These are phyloP conservation scores for Galleria mellonella DNA, from an alignment of 1,140 invertebrate genomes.

Conservation along the genomic window DNA sequence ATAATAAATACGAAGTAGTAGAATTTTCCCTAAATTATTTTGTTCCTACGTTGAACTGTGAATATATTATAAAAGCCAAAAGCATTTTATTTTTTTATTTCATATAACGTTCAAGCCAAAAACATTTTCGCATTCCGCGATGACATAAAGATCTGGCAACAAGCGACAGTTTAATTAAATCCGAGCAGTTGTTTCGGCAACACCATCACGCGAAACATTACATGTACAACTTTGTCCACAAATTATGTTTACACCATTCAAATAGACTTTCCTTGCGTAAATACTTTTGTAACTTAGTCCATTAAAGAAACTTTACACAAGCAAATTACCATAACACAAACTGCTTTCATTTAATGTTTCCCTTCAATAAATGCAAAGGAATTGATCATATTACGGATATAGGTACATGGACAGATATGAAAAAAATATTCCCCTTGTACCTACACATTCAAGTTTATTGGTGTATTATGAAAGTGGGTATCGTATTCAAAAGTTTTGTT, in stretches of 20 bases:
- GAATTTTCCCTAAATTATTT: too few species aligned
- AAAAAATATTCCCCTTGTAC: too few species aligned
- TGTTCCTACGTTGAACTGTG: too few species aligned
- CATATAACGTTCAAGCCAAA: too few species aligned
- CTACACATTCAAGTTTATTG: not conserved
- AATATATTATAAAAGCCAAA: too few species aligned
- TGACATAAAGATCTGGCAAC: conserved; percentile 5
- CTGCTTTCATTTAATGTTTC: conserved; percentile 35
- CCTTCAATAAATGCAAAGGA: conserved; percentile 16
- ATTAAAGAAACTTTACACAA: conserved; percentile 47
- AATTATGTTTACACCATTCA: conserved; percentile 64
- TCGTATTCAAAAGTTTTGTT: conserved; percentile 9
- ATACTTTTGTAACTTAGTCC: conserved; percentile 53
- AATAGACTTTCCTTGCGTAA: conserved; percentile 50
- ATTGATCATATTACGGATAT: conserved; percentile 6
- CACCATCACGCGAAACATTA: conserved; percentile 38
- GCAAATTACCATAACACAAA: conserved; percentile 47
- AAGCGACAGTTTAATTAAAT: conserved; percentile 51
- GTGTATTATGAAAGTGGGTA: not conserved
- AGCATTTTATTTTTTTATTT: too few species aligned
- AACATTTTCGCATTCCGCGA: too few species aligned
- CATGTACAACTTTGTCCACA: conserved; percentile 53
- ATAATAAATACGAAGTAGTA: too few species aligned
- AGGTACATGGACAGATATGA: too few species aligned
- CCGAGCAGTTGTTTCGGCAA: conserved; percentile 36